Percentiles rank a stretch among this genome's conserved stretches.
Conservation (phyloP, 2,888 invertebrate genomes). For the Cantharis nigra region DNA sequence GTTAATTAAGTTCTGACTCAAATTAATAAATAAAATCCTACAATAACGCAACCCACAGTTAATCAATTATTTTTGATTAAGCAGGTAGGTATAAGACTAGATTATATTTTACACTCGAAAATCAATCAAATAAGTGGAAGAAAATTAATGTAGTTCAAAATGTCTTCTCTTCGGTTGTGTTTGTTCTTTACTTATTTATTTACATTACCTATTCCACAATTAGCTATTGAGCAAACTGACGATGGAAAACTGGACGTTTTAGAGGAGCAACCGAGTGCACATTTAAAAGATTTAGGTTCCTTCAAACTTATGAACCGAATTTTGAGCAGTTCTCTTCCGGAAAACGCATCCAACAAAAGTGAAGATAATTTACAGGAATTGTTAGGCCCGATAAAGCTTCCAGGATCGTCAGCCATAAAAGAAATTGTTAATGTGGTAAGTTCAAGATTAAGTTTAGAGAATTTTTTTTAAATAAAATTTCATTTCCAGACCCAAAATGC, state of each 20-base stretch:
- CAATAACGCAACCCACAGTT: background rate
- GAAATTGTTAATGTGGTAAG: background rate
- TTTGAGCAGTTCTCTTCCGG: background rate
- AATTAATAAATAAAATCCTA: background rate
- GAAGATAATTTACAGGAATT: background rate
- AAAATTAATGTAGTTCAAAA: background rate
- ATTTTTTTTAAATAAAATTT: background rate
- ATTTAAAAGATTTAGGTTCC: background rate
- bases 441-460: background rate
- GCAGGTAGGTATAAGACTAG: background rate
- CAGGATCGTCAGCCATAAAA: background rate
- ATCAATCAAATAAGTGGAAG: background rate
- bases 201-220: no score
- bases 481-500: background rate
- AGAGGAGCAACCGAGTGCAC: background rate
- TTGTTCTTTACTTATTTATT: background rate
- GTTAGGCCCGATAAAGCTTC: background rate
- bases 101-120: background rate
- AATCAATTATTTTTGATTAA: background rate
- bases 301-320: background rate
- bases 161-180: background rate
- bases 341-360: background rate
- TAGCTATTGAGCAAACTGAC: background rate
- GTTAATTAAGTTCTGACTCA: background rate
- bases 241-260: no score